A percentile compares a stretch with the other conserved stretches of the same genome.
phyloP scores from a whole-genome alignment of 1,140 invertebrate species.

The Pseudomyrmex concolor region DNA sequence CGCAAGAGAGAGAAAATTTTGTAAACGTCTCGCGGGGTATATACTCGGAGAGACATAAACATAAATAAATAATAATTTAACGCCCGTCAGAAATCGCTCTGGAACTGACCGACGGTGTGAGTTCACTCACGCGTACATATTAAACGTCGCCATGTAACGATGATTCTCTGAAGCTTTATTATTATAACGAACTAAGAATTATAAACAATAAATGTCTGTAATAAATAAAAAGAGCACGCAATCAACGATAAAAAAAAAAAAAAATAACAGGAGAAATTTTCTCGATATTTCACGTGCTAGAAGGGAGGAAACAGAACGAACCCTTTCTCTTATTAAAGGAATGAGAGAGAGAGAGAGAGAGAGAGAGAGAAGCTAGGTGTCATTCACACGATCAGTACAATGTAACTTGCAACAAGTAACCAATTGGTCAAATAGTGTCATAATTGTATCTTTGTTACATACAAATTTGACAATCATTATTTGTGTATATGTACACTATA shows the following conservation, averaged over 20 bases:
- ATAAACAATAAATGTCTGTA: slow-evolving; percentile 85
- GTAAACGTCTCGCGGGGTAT: slow-evolving; percentile 75
- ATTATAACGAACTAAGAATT: slow-evolving; percentile 82
- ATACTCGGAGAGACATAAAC: slow-evolving; percentile 63
- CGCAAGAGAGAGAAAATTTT: slow-evolving; percentile 74
- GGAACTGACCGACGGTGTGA: slow-evolving; percentile 72
- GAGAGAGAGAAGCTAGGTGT: slow-evolving; percentile 74
- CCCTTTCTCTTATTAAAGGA: neutral
- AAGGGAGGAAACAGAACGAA: slow-evolving; percentile 9
- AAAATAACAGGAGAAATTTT: slow-evolving; percentile 68
- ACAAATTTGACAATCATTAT: too few species aligned
- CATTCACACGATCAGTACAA: slow-evolving; percentile 73
- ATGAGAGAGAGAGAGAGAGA: neutral
- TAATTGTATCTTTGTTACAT: too few species aligned
- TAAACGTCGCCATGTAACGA: slow-evolving; percentile 74
- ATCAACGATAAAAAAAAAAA: slow-evolving; percentile 65
- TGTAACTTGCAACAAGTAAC: neutral
- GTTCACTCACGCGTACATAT: slow-evolving; percentile 75
- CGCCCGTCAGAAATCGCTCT: slow-evolving; percentile 77
- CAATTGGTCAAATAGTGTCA: neutral
- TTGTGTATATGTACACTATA: too few species aligned
- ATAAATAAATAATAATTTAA: slow-evolving; percentile 68
- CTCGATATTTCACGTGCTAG: slow-evolving; percentile 67
- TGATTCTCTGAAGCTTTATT: slow-evolving; percentile 82
- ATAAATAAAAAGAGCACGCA: slow-evolving; percentile 84